Conservation (phyloP, 1,140 invertebrate species). For the Drosophila kikkawai region DNA sequence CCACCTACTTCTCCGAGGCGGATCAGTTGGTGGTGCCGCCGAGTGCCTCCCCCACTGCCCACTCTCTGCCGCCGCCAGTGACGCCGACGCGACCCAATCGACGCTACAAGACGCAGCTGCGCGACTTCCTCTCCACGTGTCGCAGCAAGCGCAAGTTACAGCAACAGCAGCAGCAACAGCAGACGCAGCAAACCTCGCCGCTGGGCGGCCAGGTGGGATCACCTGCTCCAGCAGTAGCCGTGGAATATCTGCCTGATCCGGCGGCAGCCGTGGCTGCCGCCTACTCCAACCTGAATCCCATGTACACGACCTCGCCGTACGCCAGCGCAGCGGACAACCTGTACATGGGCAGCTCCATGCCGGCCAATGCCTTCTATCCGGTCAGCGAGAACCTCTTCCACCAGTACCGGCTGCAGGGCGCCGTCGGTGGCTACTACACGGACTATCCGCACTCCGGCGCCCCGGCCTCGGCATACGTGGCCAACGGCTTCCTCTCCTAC, state of each 20-base stretch:
- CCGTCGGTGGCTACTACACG: slow-evolving; percentile 89
- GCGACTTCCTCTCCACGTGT: slow-evolving; percentile 96
- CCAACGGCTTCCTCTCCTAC: slow-evolving; percentile 90
- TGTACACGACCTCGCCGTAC: slow-evolving; percentile 88
- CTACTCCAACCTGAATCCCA: slow-evolving; percentile 93
- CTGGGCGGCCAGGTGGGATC: slow-evolving; percentile 85
- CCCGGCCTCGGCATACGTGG: slow-evolving; percentile 87
- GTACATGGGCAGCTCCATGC: slow-evolving; percentile 88
- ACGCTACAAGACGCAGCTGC: slow-evolving; percentile 95
- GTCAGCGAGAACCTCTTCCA: slow-evolving; percentile 94
- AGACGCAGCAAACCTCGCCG: slow-evolving; percentile 84
- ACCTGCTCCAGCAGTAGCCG: slow-evolving; percentile 86
- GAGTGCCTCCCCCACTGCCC: slow-evolving; percentile 82
- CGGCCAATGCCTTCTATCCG: slow-evolving; percentile 90
- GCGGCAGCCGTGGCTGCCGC: slow-evolving; percentile 90
- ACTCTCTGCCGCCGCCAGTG: slow-evolving; percentile 86
- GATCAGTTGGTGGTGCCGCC: slow-evolving; percentile 91
- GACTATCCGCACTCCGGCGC: slow-evolving; percentile 88
- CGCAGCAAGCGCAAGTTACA: slow-evolving; percentile 94
- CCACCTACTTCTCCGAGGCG: slow-evolving; percentile 94
- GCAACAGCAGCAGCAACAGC: slow-evolving; percentile 86
- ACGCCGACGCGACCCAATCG: slow-evolving; percentile 92
- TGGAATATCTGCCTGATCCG: slow-evolving; percentile 89
- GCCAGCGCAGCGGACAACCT: slow-evolving; percentile 88
- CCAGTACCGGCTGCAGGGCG: slow-evolving; percentile 91